A percentile compares a stretch with the other conserved stretches of the same genome.
Conservation (phyloP, 1,140 invertebrate genomes). For the Drosophila virilis region DNA sequence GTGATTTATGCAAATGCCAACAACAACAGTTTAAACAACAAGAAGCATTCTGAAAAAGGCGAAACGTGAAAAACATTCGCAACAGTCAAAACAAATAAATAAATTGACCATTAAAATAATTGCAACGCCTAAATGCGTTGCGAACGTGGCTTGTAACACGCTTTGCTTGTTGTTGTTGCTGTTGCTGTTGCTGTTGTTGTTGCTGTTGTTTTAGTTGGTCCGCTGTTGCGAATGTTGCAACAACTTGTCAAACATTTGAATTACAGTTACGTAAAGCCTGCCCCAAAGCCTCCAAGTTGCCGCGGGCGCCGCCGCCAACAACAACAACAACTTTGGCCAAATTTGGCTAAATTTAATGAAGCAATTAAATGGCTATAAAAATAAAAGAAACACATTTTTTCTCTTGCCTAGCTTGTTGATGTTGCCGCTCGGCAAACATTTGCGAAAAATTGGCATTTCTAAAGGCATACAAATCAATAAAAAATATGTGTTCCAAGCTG, state of each 20-base stretch:
- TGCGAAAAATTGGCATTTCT: conserved; percentile 13
- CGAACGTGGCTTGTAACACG: conserved; percentile 78
- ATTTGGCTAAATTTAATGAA: conserved; percentile 83
- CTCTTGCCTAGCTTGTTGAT: conserved; percentile 32
- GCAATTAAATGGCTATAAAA: conserved; percentile 77
- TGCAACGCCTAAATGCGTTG: conserved; percentile 81
- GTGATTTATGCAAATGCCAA: conserved; percentile 66
- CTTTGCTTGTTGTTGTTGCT: conserved; percentile 57
- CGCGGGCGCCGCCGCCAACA: conserved; percentile 36
- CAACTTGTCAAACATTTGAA: conserved; percentile 83
- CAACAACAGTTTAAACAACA: conserved; percentile 17
- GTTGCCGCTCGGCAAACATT: conserved; percentile 34
- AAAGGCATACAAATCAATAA: conserved; percentile 15
- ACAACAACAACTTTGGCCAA: conserved; percentile 53
- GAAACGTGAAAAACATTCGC: conserved; percentile 58
- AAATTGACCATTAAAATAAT: conserved; percentile 84
- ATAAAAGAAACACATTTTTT: conserved; percentile 39
- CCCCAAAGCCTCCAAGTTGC: conserved; percentile 23
- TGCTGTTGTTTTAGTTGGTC: conserved; percentile 52
- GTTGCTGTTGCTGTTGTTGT: conserved; percentile 38
- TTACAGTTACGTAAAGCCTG: conserved; percentile 77
- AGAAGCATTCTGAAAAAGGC: conserved; percentile 74
- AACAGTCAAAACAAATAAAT: conserved; percentile 74
- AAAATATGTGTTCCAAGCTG: conserved; percentile 3
- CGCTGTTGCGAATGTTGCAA: conserved; percentile 72